Evolutionary conservation across 2,797 vertebrate species (phyloP), one percentile per base, ranked within the genome.

Genomic region (Coregonus ussuriensis): DNA sequence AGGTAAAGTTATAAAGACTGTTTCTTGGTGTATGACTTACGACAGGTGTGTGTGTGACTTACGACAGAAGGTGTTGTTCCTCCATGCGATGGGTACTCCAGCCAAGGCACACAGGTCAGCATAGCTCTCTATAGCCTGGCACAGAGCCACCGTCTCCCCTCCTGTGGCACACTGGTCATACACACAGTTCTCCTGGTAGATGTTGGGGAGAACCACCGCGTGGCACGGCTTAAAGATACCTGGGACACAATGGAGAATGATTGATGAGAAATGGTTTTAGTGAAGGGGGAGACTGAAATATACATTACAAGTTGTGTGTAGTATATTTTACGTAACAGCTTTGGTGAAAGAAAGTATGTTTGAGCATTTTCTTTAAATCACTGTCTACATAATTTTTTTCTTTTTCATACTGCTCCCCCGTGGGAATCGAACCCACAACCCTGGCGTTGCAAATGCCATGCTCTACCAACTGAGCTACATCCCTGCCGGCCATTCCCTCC

Each of bases 221-320:
- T 97, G 96, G 84, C 96, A 98, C 2, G 89, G 83, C 86, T 93
- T 91, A 83, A 97, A 98, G 85, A 96, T 89, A 72, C 96, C 96
- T 97, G 85, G 69, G 59, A 62, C 21, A 15, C 25, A 53, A 59
- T 21, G 16, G 25, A 18, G 11, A n/a, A 62, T 21, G 7, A 21
- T 13, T 62, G n/a, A 11, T 62, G 21, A 62, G 3, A 47, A 47
- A 47, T 0, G 41, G 41, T 47, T 47, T 47, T 47, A 47, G 41
- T 47, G 41, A 9, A 41, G 41, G 7, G 41, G 41, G 41, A 47
- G 41, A 47, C 41, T 47, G 41, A 47, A 47, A 47, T 47, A 47
- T 47, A 47, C 41, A 47, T 47, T 21, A 13, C n/a, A 62, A 6
- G n/a, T 62, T 62, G 7, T 62, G 6, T 9, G 0, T 47, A 11